phyloP scores from a whole-genome alignment of 2,113 vertebrate genomes.

The Setophaga petechia region DNA sequence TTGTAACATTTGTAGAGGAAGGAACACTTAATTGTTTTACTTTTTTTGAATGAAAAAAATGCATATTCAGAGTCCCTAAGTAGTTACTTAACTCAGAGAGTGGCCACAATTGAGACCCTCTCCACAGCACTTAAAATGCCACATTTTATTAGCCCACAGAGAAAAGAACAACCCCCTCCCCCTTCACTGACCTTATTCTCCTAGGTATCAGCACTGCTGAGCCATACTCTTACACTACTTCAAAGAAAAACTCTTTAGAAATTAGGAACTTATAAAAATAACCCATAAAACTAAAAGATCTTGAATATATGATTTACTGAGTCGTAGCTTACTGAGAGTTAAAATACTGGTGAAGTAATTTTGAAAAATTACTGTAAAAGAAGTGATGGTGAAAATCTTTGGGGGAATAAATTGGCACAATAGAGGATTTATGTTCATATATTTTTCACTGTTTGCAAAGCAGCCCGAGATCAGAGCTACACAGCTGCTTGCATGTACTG shows the following conservation, averaged over 20 bases:
- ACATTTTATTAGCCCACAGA: slow-evolving; percentile 16
- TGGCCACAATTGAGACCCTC: neutral
- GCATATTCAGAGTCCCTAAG: neutral
- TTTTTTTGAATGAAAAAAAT: neutral
- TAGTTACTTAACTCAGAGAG: neutral
- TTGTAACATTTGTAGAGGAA: neutral
- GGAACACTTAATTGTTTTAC: neutral
- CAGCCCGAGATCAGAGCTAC: neutral
- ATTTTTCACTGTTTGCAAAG: neutral
- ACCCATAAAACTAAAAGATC: neutral
- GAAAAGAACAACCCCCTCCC: neutral
- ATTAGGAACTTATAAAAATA: neutral
- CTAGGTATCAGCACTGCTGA: neutral
- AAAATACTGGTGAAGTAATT: neutral
- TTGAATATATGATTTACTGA: neutral
- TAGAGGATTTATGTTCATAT: neutral
- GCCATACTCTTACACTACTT: neutral
- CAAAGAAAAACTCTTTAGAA: neutral
- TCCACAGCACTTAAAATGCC: slow-evolving; percentile 43
- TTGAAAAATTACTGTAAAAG: neutral
- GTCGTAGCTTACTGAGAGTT: neutral
- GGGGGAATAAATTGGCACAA: neutral
- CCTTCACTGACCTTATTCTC: neutral
- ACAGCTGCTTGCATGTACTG: slow-evolving; percentile 10
- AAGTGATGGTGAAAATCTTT: neutral